These are phyloP conservation scores for Heliconius ethilla DNA, from an alignment of 2,888 invertebrate species.

Conservation along the genomic window DNA sequence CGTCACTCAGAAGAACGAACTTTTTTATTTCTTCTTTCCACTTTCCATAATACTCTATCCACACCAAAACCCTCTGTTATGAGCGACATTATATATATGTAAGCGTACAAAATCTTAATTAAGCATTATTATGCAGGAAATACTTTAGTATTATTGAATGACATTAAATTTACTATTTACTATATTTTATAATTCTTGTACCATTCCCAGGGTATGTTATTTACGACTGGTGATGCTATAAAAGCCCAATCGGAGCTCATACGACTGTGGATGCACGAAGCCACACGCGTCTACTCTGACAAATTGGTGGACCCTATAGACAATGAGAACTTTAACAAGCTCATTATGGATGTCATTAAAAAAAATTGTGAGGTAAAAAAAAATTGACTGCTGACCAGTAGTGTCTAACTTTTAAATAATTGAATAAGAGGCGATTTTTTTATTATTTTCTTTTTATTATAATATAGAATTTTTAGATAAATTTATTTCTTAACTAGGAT, in stretches of 20 bases:
- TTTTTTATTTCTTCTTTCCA: too few relatives aligned
- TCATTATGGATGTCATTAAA: constrained; percentile 88
- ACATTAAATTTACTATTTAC: neutral
- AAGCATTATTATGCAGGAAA: neutral
- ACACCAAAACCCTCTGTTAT: too few relatives aligned
- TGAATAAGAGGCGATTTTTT: neutral
- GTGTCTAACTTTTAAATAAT: neutral
- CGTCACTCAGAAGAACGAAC: too few relatives aligned
- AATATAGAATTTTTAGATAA: neutral
- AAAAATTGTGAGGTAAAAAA: constrained; percentile 85
- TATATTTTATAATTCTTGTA: neutral
- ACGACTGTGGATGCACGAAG: constrained; percentile 94
- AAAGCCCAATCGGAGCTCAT: constrained; percentile 87
- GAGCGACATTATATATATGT: too few relatives aligned
- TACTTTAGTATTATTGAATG: neutral
- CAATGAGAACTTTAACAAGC: constrained; percentile 86
- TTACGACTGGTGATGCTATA: constrained; percentile 89
- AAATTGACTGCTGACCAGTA: too few relatives aligned
- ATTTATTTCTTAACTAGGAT: constrained; percentile 74
- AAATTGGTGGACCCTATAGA: constrained; percentile 93
- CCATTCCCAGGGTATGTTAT: constrained; percentile 88
- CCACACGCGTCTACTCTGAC: constrained; percentile 94
- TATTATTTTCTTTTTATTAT: neutral
- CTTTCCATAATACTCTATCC: too few relatives aligned
- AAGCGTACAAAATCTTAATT: too few relatives aligned